Conservation (phyloP, 30 jellyfish, hydroid and myxozoan genomes). For the Nemopilema nomurai region DNA sequence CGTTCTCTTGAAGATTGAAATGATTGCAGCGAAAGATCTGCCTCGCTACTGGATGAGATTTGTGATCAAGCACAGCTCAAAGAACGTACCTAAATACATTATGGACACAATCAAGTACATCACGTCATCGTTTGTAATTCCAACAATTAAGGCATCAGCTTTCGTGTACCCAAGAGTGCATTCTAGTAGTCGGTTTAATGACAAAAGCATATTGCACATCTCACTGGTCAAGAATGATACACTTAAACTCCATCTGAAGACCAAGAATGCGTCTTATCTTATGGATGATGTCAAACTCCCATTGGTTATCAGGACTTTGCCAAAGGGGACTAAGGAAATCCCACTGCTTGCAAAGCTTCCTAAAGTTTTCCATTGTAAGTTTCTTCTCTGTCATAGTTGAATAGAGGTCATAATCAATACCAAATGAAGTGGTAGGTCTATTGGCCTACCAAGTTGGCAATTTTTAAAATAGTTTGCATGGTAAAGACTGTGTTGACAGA, state of each 20-base stretch:
- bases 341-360: slow-evolving; percentile 35
- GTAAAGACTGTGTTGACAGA: too few relatives aligned
- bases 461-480: too few relatives aligned
- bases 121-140: background rate
- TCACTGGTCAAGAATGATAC: slow-evolving; percentile 34
- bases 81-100: slow-evolving; percentile 32
- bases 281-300: slow-evolving; percentile 66
- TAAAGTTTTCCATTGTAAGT: slow-evolving; percentile 34
- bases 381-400: background rate
- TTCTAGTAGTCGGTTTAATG: slow-evolving; percentile 4
- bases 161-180: slow-evolving; percentile 35
- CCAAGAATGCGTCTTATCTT: slow-evolving; percentile 5
- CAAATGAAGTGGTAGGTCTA: too few relatives aligned
- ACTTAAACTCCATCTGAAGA: slow-evolving; percentile 15
- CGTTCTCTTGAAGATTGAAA: slow-evolving; percentile 33
- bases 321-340: slow-evolving; percentile 44
- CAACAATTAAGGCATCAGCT: slow-evolving; percentile 24
- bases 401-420: too few relatives aligned
- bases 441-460: too few relatives aligned
- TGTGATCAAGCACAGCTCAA: slow-evolving; percentile 21
- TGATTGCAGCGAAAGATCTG: slow-evolving; percentile 9
- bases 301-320: slow-evolving; percentile 25
- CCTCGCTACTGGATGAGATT: slow-evolving; percentile 60
- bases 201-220: slow-evolving; percentile 10
- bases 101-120: slow-evolving; percentile 3